phyloP scores from a whole-genome alignment of 2,797 vertebrate species.

The Gouania willdenowi region DNA sequence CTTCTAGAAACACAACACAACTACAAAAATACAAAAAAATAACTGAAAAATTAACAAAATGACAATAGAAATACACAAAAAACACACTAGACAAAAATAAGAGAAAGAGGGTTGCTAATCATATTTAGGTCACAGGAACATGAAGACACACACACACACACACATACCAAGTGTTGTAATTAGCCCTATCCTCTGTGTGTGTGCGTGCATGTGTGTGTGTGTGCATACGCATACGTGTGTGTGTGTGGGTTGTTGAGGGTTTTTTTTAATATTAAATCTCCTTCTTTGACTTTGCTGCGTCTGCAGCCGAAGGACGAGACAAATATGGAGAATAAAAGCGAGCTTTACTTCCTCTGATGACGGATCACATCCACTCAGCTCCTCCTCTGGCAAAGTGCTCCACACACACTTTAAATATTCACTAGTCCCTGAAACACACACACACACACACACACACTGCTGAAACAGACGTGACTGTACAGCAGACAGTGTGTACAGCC shows the following conservation, averaged over 20 bases:
- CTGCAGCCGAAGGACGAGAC: constrained; percentile 25
- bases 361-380: constrained; percentile 50
- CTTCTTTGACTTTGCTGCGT: constrained; percentile 30
- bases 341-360: constrained; percentile 35
- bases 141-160: constrained; percentile 1
- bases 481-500: too few species aligned
- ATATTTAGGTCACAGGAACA: constrained; percentile 5
- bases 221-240: neutral
- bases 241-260: neutral
- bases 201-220: neutral
- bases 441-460: constrained; percentile 7
- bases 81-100: too few species aligned
- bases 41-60: too few species aligned
- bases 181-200: constrained; percentile 26
- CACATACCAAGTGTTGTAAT: constrained; percentile 5
- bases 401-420: constrained; percentile 63
- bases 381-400: constrained; percentile 55
- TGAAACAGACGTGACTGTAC: neutral
- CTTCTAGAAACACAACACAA: too few species aligned
- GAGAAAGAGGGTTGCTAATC: constrained; percentile 27
- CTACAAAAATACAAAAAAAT: too few species aligned
- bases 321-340: constrained; percentile 3
- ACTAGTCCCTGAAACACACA: constrained; percentile 30
- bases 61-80: too few species aligned
- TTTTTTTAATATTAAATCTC: neutral